Evolutionary conservation across 2,113 vertebrate species (phyloP).

Genomic region (Lontra canadensis): DNA sequence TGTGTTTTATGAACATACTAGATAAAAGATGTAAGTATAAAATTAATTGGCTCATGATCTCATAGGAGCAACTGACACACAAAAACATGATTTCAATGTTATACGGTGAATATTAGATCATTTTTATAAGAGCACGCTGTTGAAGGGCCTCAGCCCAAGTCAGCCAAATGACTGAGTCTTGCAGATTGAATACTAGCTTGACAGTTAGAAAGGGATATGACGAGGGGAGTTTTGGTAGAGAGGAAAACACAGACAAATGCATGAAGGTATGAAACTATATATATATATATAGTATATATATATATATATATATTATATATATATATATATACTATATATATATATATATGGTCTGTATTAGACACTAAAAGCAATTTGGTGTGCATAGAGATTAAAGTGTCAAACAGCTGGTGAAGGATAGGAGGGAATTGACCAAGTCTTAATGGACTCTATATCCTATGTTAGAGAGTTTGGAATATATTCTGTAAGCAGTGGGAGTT

Average conservation of each 20-base stretch:
- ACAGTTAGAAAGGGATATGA: not conserved
- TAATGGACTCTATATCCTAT: not conserved
- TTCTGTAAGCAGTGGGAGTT: not conserved
- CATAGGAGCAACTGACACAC: not conserved
- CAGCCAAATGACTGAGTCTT: not conserved
- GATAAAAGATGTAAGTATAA: not conserved
- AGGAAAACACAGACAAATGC: not conserved
- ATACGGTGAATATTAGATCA: not conserved
- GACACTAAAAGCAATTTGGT: not conserved
- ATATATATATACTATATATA: not conserved
- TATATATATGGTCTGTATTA: not conserved
- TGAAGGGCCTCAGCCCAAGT: not conserved
- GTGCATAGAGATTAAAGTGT: not conserved
- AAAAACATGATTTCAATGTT: not conserved
- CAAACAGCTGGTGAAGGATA: not conserved
- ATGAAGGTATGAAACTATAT: not conserved
- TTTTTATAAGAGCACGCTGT: not conserved
- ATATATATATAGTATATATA: not conserved
- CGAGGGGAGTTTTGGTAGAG: not conserved
- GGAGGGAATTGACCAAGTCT: not conserved
- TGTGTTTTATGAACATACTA: not conserved
- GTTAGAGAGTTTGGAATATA: not conserved
- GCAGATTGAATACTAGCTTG: not conserved
- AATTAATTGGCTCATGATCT: not conserved
- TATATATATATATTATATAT: too few relatives aligned